Evolutionary conservation across 2,888 invertebrate species (phyloP).

Genomic region (Teleiodes luculella): DNA sequence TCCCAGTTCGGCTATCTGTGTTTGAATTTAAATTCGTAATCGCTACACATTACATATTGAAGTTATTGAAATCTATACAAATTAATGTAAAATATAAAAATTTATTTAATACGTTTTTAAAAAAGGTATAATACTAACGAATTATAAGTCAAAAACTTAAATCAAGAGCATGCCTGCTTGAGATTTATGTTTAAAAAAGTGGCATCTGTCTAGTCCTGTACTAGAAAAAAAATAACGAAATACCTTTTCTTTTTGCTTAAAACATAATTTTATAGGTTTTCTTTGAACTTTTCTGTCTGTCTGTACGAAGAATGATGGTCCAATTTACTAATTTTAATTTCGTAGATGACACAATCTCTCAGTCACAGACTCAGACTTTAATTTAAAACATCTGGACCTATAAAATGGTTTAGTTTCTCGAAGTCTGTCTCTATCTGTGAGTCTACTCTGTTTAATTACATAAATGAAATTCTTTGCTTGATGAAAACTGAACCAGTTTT

Average conservation of each 20-base stretch:
- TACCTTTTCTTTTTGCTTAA: background rate
- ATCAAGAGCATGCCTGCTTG: no score
- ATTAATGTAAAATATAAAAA: no score
- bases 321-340: constrained; percentile 1
- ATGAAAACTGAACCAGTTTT: background rate
- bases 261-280: background rate
- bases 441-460: background rate
- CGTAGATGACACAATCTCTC: background rate
- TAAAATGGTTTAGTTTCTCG: constrained; percentile 1
- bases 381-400: constrained; percentile 1
- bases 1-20: no score
- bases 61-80: no score
- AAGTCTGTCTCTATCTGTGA: background rate
- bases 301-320: background rate
- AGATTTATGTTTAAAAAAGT: no score
- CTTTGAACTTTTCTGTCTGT: background rate
- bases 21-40: no score
- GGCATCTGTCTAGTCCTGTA: no score
- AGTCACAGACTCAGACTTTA: background rate
- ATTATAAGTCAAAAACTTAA: no score
- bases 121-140: no score
- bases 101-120: no score
- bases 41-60: no score
- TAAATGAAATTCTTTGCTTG: background rate
- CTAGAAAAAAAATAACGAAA: no score